Percentiles rank a stretch among this genome's conserved stretches.
Evolutionary conservation across 2,888 invertebrate species (phyloP).

Genomic region (Laspeyria flexula): DNA sequence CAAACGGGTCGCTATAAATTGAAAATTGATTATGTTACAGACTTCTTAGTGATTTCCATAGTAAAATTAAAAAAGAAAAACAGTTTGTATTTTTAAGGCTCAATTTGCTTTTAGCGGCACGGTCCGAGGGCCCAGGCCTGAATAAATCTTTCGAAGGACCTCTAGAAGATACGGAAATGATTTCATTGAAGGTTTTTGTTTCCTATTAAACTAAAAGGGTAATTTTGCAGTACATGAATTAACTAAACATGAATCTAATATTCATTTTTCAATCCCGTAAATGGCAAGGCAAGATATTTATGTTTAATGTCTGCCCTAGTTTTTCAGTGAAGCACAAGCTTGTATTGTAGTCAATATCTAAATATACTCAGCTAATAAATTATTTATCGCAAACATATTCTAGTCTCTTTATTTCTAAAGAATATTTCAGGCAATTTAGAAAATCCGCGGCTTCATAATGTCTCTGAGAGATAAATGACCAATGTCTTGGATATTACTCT

Average conservation of each 20-base stretch:
- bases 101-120: conserved; percentile 48
- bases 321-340: background rate
- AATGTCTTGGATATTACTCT: conserved; percentile 13
- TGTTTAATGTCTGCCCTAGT: background rate
- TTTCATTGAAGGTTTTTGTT: conserved; percentile 29
- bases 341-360: too few relatives aligned
- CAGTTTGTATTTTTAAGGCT: conserved; percentile 46
- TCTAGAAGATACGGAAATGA: conserved; percentile 26
- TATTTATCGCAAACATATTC: background rate
- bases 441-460: conserved; percentile 19
- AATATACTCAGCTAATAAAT: background rate
- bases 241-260: conserved; percentile 4
- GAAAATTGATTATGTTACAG: conserved; percentile 34
- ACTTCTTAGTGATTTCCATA: conserved; percentile 41
- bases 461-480: conserved; percentile 24
- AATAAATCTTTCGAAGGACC: conserved; percentile 40
- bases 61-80: conserved; percentile 37
- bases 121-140: conserved; percentile 20
- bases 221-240: background rate
- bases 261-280: conserved; percentile 7
- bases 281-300: conserved; percentile 4
- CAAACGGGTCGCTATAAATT: conserved; percentile 28
- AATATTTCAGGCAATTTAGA: too few relatives aligned
- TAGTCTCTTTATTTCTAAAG: background rate
- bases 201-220: conserved; percentile 11